A percentile compares a stretch with the other conserved stretches of the same genome.
Evolutionary conservation across 2,113 vertebrate species (phyloP).

Genomic region (Phalacrocorax brasilianus): DNA sequence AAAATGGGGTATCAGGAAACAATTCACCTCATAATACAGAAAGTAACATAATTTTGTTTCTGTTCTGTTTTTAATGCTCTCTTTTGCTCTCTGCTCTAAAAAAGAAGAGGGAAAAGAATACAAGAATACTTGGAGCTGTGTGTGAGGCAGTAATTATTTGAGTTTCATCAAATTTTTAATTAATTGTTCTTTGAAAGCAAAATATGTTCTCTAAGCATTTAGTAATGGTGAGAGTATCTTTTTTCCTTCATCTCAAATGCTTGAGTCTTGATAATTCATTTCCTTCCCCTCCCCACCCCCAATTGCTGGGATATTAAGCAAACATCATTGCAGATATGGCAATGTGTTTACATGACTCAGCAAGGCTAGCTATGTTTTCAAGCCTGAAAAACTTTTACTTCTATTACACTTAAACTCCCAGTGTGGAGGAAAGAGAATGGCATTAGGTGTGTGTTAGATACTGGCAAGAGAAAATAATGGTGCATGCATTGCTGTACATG

Average conservation of each 20-base stretch:
- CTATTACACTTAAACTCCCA: background rate
- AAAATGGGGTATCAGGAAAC: background rate
- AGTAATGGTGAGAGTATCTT: background rate
- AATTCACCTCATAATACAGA: background rate
- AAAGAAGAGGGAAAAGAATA: background rate
- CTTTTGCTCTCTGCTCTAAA: background rate
- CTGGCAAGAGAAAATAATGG: background rate
- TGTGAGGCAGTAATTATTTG: background rate
- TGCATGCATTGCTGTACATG: accelerated
- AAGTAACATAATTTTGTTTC: background rate
- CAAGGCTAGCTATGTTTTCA: background rate
- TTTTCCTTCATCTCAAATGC: background rate
- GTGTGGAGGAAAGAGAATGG: background rate
- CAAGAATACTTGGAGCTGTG: background rate
- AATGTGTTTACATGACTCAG: background rate
- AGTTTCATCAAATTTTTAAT: background rate
- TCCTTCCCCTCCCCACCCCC: background rate
- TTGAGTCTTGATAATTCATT: background rate
- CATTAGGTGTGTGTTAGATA: background rate
- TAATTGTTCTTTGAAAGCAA: background rate
- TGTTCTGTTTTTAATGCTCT: background rate
- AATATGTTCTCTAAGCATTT: background rate
- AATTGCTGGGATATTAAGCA: background rate
- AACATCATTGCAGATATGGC: background rate
- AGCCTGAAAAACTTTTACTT: background rate